phyloP scores from a whole-genome alignment of 2,888 invertebrate species.

The Oligia latruncula region DNA sequence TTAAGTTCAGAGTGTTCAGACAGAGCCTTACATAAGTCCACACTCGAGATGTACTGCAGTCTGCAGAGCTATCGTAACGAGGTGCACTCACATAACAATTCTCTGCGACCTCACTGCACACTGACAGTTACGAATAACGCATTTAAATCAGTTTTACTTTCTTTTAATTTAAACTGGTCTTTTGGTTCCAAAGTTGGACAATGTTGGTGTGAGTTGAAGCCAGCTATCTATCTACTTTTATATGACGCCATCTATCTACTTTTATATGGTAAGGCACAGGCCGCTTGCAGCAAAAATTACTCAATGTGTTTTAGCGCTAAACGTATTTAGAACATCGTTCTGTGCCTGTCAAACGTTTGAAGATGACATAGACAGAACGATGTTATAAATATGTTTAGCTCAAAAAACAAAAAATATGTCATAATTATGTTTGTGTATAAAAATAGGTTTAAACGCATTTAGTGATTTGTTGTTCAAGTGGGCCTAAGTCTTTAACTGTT shows the following conservation, averaged over 20 bases:
- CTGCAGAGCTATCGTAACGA: slow-evolving; percentile 28
- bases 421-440: no score
- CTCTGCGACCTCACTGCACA: slow-evolving; percentile 16
- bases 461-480: not conserved
- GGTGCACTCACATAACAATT: slow-evolving; percentile 38
- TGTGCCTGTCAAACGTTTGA: not conserved
- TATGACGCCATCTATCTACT: no score
- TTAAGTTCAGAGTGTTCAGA: slow-evolving; percentile 20
- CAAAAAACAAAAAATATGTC: no score
- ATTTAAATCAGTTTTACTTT: slow-evolving; percentile 32
- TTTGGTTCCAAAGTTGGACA: not conserved
- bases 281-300: no score
- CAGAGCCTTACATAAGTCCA: slow-evolving; percentile 19
- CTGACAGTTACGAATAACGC: slow-evolving; percentile 25
- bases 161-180: slow-evolving; percentile 21
- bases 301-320: no score
- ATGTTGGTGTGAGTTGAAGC: not conserved
- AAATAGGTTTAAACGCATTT: not conserved
- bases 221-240: no score
- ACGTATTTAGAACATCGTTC: not conserved
- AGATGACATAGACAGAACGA: not conserved
- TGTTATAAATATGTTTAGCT: not conserved
- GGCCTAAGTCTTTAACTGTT: not conserved
- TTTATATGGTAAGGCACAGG: no score
- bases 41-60: slow-evolving; percentile 17